Evolutionary conservation across 2,113 vertebrate genomes (phyloP), one percentile per base, ranked within the genome.

Genomic region (Pterophyllum scalare): DNA sequence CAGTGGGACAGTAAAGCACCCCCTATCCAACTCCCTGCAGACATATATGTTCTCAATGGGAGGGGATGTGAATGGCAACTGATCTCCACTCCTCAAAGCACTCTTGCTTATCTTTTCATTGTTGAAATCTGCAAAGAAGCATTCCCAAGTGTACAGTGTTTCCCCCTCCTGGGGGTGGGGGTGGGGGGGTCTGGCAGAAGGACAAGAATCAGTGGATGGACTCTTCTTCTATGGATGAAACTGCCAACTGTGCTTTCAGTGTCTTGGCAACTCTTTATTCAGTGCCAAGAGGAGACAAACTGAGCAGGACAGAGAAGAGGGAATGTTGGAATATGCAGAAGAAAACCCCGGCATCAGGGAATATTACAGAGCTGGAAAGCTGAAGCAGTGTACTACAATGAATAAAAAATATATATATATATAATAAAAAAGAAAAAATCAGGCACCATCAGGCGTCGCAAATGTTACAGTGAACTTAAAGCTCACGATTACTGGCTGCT

Each of bases 241-340:
- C 87, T 80, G 83, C 84, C 83, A 79, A 59, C 72, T 26, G 40
- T 57, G 81, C 76, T 88, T 88, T 88, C 64, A 83, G 90, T 93
- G 90, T 92, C 92, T 94, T 77, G 90, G 89, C 87, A 88, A 87
- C 75, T 89, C 87, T 81, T 58, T 59, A 79, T 80, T 83, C 79
- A 1, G 75, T 74, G 20, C 82, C 82, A 75, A 81, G 85, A 86
- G 65, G 83, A 76, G 79, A 79, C 33, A 38, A 78, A 79, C 80
- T 83, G 87, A 91, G 81, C 83, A 76, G 82, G 79, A 88, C 79
- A n/a, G 87, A 86, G 93, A 86, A 95, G 95, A 95, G 93, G 93
- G 91, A 95, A 93, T n/a, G 82, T 87, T 75, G 80, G 79, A 82
- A 61, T 59, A 79, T 22, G 74, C 77, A 4, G 67, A 80, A 75